Evolutionary conservation across 2,113 vertebrate species (phyloP).

Genomic region (Oreocharis arfaki): DNA sequence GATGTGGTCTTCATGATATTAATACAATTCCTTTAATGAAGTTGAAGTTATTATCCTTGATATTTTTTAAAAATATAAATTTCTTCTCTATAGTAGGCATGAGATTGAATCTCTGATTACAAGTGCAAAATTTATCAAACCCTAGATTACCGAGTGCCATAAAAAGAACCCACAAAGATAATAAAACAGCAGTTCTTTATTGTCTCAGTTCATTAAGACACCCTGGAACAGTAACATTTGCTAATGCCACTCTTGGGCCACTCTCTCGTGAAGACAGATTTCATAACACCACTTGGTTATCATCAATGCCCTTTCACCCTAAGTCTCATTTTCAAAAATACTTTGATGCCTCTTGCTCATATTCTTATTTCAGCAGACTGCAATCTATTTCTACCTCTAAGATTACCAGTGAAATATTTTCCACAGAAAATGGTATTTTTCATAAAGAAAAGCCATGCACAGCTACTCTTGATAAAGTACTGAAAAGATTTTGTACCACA

Average conservation of each 20-base stretch:
- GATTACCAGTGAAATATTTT: background rate
- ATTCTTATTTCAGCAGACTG: background rate
- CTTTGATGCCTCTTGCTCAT: background rate
- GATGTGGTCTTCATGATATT: background rate
- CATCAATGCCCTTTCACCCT: background rate
- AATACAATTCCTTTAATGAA: background rate
- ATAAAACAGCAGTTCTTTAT: background rate
- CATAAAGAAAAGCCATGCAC: background rate
- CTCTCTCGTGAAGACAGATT: background rate
- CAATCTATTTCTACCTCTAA: background rate
- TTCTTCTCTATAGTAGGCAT: background rate
- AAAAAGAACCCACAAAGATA: background rate
- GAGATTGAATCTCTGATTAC: background rate
- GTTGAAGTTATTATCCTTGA: background rate
- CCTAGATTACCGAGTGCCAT: background rate
- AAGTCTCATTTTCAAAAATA: background rate
- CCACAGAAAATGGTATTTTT: background rate
- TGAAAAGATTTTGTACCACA: background rate
- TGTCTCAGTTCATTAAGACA: background rate
- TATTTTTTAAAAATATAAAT: background rate
- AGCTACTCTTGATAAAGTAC: background rate
- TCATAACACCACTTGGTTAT: background rate
- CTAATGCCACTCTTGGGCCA: background rate
- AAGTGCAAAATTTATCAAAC: background rate
- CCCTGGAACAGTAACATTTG: background rate